Evolutionary conservation across 2,888 invertebrate species (phyloP).

Genomic region (Stegophylla sp.): DNA sequence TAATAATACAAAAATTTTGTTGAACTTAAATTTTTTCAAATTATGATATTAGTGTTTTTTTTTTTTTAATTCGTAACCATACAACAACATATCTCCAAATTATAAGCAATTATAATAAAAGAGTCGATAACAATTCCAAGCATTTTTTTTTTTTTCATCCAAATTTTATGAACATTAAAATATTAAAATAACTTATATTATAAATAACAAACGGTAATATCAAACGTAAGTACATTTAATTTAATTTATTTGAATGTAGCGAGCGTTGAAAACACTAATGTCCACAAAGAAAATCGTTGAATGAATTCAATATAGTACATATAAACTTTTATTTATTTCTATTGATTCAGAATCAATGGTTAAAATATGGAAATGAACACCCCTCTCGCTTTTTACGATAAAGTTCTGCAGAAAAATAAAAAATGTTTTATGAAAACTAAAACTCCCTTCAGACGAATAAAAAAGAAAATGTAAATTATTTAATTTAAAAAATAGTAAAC

Average conservation of each 20-base stretch:
- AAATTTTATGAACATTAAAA: not conserved
- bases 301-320: not conserved
- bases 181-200: not conserved
- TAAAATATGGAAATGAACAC: conserved; percentile 47
- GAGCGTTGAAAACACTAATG: no score
- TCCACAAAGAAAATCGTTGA: no score
- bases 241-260: no score
- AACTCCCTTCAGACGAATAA: conserved; percentile 2
- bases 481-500: conserved; percentile 34
- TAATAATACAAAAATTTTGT: not conserved
- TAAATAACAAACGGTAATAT: no score
- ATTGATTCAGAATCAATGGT: conserved; percentile 51
- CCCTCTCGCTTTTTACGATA: not conserved
- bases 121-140: no score
- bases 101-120: no score
- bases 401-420: conserved; percentile 23
- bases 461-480: conserved; percentile 26
- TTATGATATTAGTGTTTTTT: no score
- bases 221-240: no score
- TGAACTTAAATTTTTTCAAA: no score
- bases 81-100: not conserved
- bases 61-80: no score
- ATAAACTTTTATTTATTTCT: conserved; percentile 40
- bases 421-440: conserved; percentile 36
- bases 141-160: not conserved